A percentile compares a stretch with the other conserved stretches of the same genome.
These are phyloP conservation scores for Subanguina moxae DNA, from an alignment of 1,140 invertebrate genomes.

Conservation along the genomic window DNA sequence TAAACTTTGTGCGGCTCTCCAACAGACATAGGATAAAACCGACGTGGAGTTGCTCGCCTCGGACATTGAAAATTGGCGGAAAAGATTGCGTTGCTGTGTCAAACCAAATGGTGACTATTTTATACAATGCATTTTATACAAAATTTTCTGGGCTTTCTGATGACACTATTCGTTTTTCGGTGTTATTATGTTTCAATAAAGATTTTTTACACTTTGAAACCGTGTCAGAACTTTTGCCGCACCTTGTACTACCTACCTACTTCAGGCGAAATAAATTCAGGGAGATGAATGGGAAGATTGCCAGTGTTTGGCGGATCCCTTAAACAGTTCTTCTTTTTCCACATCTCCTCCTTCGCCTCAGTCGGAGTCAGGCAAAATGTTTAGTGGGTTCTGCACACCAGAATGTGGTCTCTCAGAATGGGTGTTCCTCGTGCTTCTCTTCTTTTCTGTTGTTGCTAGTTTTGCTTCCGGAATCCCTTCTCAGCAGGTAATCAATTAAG, in stretches of 20 bases:
- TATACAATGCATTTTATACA: background rate
- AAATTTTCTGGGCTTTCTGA: background rate
- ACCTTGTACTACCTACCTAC: background rate
- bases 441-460: constrained; percentile 58
- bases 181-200: no score
- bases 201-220: no score
- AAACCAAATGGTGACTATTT: background rate
- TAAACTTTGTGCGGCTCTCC: no score
- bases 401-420: constrained; percentile 54
- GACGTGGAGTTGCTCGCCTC: no score
- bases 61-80: no score
- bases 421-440: constrained; percentile 52
- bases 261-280: constrained; percentile 27
- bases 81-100: no score
- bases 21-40: no score
- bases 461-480: constrained; percentile 58
- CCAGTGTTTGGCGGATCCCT: constrained; percentile 32
- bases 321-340: constrained; percentile 5
- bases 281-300: constrained; percentile 48
- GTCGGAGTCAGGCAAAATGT: constrained; percentile 1
- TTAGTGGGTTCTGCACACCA: constrained; percentile 45
- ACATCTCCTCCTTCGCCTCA: background rate
- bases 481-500: constrained; percentile 50
- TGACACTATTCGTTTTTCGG: no score
- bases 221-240: no score